Conservation (phyloP, 2,113 vertebrate genomes). For the Synodontis membranacea region DNA sequence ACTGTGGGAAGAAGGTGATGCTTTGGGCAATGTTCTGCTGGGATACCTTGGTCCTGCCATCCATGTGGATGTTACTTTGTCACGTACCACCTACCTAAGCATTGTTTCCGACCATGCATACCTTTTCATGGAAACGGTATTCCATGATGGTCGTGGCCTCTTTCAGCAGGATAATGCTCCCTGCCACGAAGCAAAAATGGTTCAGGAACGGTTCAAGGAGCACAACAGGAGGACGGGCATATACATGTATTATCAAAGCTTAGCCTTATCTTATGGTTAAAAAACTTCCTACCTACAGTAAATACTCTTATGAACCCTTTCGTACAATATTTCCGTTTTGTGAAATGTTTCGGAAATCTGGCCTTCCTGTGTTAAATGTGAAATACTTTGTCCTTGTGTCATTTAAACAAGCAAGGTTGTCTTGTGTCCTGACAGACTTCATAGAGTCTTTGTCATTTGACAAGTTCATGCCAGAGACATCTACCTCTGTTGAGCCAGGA, state of each 20-base stretch:
- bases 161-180: too few relatives aligned
- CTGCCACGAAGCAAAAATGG: too few relatives aligned
- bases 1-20: too few relatives aligned
- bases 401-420: not conserved
- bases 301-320: not conserved
- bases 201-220: too few relatives aligned
- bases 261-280: not conserved
- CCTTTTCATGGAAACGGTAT: too few relatives aligned
- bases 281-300: not conserved
- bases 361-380: not conserved
- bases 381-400: not conserved
- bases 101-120: too few relatives aligned
- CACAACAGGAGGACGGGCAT: not conserved
- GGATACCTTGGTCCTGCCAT: too few relatives aligned
- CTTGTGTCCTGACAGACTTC: conserved; percentile 72
- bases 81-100: too few relatives aligned
- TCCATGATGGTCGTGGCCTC: too few relatives aligned
- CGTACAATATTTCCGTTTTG: not conserved
- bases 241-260: not conserved
- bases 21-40: too few relatives aligned
- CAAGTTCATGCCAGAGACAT: conserved; percentile 80
- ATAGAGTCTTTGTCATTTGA: conserved; percentile 84
- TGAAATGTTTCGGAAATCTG: not conserved
- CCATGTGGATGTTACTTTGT: too few relatives aligned
- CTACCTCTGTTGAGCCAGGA: conserved; percentile 69